Evolutionary conservation across 2,888 invertebrate genomes (phyloP).

Genomic region (Caenorhabditis macrosperma): DNA sequence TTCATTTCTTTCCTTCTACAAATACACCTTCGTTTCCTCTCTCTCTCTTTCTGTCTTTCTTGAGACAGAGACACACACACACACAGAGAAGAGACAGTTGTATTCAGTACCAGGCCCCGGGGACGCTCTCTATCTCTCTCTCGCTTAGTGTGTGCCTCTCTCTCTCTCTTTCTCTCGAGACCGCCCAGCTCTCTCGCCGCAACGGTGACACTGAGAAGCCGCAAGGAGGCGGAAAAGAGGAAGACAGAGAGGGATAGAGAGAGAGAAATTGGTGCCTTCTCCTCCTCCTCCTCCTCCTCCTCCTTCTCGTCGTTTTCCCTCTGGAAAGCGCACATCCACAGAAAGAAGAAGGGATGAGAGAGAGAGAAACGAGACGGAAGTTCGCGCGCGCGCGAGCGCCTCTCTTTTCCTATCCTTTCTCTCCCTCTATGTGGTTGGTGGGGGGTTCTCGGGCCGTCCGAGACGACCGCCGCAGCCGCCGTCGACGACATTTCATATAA

Average conservation of each 20-base stretch:
- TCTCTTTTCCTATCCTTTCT: background rate
- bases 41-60: constrained; percentile 8
- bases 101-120: constrained; percentile 30
- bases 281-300: background rate
- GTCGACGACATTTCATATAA: background rate
- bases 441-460: background rate
- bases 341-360: too few relatives aligned
- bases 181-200: constrained; percentile 27
- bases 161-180: constrained; percentile 26
- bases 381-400: constrained; percentile 33
- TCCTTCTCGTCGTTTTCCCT: too few relatives aligned
- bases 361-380: constrained; percentile 34
- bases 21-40: too few relatives aligned
- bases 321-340: too few relatives aligned
- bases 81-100: constrained; percentile 8
- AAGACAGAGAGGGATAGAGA: constrained; percentile 7
- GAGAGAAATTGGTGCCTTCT: background rate
- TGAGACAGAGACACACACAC: background rate
- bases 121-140: background rate
- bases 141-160: background rate
- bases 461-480: background rate
- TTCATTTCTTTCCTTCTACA: constrained; percentile 1
- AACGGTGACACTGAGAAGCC: background rate
- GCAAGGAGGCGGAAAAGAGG: background rate
- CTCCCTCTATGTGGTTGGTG: too few relatives aligned